These are phyloP conservation scores for Salvelinus namaycush DNA, from an alignment of 2,113 vertebrate genomes.

Conservation along the genomic window DNA sequence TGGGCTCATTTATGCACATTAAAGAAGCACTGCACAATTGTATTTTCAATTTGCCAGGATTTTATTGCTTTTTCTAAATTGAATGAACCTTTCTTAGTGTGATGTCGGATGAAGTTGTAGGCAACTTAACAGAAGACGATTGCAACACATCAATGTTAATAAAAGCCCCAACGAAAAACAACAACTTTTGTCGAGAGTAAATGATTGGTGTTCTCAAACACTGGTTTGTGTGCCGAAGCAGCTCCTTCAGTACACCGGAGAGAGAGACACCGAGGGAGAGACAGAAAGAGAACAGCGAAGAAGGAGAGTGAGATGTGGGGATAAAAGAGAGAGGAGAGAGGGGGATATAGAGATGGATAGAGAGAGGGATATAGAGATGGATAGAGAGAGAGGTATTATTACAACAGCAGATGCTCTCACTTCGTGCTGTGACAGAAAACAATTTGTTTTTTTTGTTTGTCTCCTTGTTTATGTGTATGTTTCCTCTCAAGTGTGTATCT, in stretches of 20 bases:
- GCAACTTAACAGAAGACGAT: slow-evolving; percentile 59
- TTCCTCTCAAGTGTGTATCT: background rate
- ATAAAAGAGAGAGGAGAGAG: background rate
- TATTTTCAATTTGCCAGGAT: slow-evolving; percentile 60
- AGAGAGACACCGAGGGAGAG: background rate
- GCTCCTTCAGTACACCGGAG: background rate
- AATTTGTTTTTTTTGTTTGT: slow-evolving; percentile 8
- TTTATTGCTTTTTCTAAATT: slow-evolving; percentile 69
- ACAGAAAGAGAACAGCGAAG: background rate
- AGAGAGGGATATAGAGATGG: background rate
- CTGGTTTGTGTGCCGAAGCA: background rate
- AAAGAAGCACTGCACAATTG: slow-evolving; percentile 53
- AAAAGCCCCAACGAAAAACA: slow-evolving; percentile 41
- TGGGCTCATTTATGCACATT: slow-evolving; percentile 67
- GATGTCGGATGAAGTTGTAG: slow-evolving; percentile 54
- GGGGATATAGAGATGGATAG: background rate
- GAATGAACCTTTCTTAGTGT: slow-evolving; percentile 70
- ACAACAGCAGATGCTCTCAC: background rate
- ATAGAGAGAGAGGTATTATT: background rate
- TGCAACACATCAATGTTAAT: slow-evolving; percentile 47
- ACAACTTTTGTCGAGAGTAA: slow-evolving; percentile 12
- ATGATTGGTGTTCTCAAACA: slow-evolving; percentile 1
- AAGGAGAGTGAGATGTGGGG: background rate
- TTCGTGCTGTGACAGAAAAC: slow-evolving; percentile 4
- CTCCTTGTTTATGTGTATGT: background rate